These are phyloP conservation scores for Cirrhinus mrigala DNA, from an alignment of 2,797 vertebrate species.

Conservation along the genomic window DNA sequence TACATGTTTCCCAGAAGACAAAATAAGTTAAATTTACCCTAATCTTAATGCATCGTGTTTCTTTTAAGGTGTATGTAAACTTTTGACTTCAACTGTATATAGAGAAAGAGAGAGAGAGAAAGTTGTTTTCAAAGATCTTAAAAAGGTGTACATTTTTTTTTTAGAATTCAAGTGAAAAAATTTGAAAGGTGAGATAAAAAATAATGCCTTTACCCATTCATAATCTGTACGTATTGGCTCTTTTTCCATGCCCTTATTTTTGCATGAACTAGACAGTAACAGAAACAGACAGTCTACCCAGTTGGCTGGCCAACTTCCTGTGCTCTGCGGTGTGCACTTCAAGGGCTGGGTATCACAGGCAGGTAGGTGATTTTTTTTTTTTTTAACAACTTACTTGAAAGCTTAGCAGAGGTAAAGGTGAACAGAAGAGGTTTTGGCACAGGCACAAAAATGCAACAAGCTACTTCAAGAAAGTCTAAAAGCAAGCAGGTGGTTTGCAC, in stretches of 20 bases:
- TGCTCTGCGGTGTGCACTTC: slow-evolving; percentile 43
- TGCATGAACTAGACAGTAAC: slow-evolving; percentile 73
- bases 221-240: slow-evolving; percentile 64
- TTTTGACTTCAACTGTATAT: no score
- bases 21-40: no score
- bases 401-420: slow-evolving; percentile 40
- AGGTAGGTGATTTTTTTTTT: slow-evolving; percentile 27
- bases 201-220: slow-evolving; percentile 20
- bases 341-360: slow-evolving; percentile 43
- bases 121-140: not conserved
- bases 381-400: slow-evolving; percentile 32
- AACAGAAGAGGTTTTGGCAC: slow-evolving; percentile 28
- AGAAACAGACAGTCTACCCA: slow-evolving; percentile 75
- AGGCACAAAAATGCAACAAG: slow-evolving; percentile 18
- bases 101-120: no score
- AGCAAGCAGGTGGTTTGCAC: slow-evolving; percentile 36
- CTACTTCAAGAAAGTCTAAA: slow-evolving; percentile 5
- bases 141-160: not conserved
- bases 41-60: no score
- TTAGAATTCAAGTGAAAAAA: not conserved
- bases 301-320: slow-evolving; percentile 64
- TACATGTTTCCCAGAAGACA: no score
- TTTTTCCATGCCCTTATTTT: slow-evolving; percentile 73
- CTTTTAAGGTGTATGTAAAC: no score
- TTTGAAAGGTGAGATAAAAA: slow-evolving; percentile 6